Evolutionary conservation across 2,888 invertebrate species (phyloP), one percentile per base, ranked within the genome.

Genomic region (Diarsia dahlii): DNA sequence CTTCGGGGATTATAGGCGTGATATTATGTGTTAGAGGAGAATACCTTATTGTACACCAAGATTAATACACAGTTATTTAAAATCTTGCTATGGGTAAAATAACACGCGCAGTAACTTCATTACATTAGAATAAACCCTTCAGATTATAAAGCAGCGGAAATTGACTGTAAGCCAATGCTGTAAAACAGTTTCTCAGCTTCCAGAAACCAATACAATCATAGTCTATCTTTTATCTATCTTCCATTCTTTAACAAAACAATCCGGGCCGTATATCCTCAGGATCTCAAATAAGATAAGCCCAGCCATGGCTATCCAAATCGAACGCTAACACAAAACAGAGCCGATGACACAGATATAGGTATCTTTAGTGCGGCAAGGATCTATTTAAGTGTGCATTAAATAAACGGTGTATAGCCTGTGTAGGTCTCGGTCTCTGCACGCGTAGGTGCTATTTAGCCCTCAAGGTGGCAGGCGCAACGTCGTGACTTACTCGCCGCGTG

Each of bases 371-470:
- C 75, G 28, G 63, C 71, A n/a, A 75, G 82, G 85, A 85, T 88
- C 90, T 89, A 90, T 90, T 83, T 90, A 89, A 89, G 89, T 90
- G 86, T 87, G 89, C 85, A 89, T 91, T 93, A 92, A 92, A 92
- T 90, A 93, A 91, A 90, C 88, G 87, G 86, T 84, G 87, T 80
- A n/a, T 85, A 81, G 87, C 78, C 66, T 84, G 87, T 80, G n/a
- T 86, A 81, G 87, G 81, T 69, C 78, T 82, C 71, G 71, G 84
- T n/a, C n/a, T n/a, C 78, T 84, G 90, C 81, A 86, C 86, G 87
- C 91, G 93, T 94, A 94, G 95, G 96, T 95, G 95, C 94, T 95
- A 95, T 95, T 95, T 95, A 95, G 95, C 95, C 95, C 95, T 93
- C 94, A 94, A 95, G 96, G 95, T 95, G 95, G 95, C 91, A 89